These are phyloP conservation scores for Eptesicus fuscus DNA, from an alignment of 2,113 vertebrate species.

Conservation along the genomic window DNA sequence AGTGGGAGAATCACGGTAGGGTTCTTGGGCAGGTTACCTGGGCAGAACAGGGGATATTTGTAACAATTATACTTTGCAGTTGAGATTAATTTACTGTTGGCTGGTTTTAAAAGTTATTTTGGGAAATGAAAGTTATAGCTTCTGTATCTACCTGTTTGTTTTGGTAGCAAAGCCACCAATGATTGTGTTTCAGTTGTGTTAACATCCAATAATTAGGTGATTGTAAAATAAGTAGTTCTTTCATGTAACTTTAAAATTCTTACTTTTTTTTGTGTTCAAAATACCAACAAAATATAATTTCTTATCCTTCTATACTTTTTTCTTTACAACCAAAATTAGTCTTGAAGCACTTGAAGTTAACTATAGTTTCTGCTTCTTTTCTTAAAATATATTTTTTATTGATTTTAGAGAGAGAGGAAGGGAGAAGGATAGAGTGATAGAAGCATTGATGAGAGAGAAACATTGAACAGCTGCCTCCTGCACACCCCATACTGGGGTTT, in stretches of 20 bases:
- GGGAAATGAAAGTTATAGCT: background rate
- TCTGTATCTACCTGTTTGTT: background rate
- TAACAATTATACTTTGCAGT: accelerated
- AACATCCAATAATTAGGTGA: background rate
- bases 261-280: background rate
- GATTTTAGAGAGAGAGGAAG: too few species aligned
- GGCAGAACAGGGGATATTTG: background rate
- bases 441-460: too few species aligned
- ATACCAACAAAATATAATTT: background rate
- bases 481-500: too few species aligned
- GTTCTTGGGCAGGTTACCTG: background rate
- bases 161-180: background rate
- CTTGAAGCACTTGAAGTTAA: too few species aligned
- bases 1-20: too few species aligned
- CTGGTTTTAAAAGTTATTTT: background rate
- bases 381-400: too few species aligned
- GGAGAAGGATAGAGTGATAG: too few species aligned
- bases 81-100: background rate
- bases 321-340: too few species aligned
- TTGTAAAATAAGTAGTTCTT: background rate
- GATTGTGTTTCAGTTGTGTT: background rate
- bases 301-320: background rate
- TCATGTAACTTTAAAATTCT: background rate
- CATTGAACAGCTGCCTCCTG: too few species aligned
- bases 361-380: too few species aligned